Base-by-base conservation (phyloP, 2,797 vertebrate species). In the Xenopus petersii region DNA sequence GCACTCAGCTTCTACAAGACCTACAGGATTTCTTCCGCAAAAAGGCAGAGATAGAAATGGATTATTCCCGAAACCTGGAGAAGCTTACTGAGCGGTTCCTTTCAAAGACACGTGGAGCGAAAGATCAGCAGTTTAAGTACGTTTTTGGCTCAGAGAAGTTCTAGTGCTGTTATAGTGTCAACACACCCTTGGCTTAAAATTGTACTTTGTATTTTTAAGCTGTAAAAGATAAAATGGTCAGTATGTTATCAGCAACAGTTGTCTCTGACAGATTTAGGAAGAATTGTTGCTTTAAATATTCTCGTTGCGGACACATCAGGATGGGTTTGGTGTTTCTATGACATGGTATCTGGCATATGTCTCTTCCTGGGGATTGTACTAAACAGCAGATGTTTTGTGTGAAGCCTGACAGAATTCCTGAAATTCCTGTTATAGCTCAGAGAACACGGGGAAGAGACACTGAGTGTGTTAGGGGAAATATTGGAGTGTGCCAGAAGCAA, bases 1-100 rank as follows among this genome's bases (percentile, higher is more conserved):
- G 96, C 72, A 95, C 96, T 76, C 96, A 98, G 88, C 92, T 98
- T 56, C 90, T 98, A 56, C 96, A 98, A 85, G 96, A 98, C 83
- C 89, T 98, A 86, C 96, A 98, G 89, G 96, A 98, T 90, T 98
- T 98, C 91, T 98, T 98, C 91, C 93, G 96, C 56, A 98, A 98
- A 91, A 98, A 98, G 88, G 94, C 96, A 0, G 96, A 98, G 86
- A 96, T 98, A 1, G 95, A 98, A 87, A 94, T 96, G 94, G 96
- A 98, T 91, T 98, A 98, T 86, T 98, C 96, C 47, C 94, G 96
- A 80, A 98, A 97, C 88, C 91, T 98, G 81, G 96, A 98, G 88
- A 98, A 96, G 86, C 87, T 98, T 83, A 94, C 94, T 0, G 96
- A 98, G 86, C 91, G 96, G 82, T 98, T 98, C 88, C 91, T 98